Conservation (phyloP, 2,113 vertebrate genomes). For the Oryzias melastigma region DNA sequence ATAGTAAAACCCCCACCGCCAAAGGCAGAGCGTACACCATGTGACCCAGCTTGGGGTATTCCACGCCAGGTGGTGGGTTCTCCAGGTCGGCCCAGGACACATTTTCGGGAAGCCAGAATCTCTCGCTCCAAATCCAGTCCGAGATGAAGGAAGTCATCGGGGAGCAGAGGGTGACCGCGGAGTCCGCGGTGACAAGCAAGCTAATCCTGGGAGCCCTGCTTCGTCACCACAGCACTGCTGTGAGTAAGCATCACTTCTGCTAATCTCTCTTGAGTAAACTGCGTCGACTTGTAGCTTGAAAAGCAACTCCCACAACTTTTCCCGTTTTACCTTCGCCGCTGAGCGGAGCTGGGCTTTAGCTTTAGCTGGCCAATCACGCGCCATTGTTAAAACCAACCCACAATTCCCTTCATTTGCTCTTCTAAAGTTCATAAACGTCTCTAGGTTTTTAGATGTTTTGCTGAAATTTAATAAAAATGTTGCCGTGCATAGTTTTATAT, state of each 20-base stretch:
- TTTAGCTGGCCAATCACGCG: too few species aligned
- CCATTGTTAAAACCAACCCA: too few species aligned
- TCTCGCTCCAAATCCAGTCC: conserved; percentile 71
- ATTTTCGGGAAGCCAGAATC: conserved; percentile 73
- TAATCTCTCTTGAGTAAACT: conserved; percentile 3
- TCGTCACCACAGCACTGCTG: not conserved
- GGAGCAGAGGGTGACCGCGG: not conserved
- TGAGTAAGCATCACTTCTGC: conserved; percentile 9
- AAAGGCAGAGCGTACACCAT: conserved; percentile 57
- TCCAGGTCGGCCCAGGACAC: conserved; percentile 69
- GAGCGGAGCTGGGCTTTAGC: too few species aligned
- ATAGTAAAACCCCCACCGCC: conserved; percentile 50
- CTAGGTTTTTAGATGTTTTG: too few species aligned
- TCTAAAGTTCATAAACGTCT: too few species aligned
- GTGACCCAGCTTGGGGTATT: conserved; percentile 55
- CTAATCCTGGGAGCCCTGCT: not conserved
- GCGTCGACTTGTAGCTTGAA: not conserved
- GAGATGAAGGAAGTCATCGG: conserved; percentile 65
- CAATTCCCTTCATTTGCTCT: too few species aligned
- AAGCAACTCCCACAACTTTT: conserved; percentile 22
- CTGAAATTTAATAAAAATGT: too few species aligned
- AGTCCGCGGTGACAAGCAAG: not conserved
- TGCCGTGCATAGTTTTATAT: too few species aligned
- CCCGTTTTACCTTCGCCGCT: not conserved
- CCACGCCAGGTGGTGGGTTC: conserved; percentile 60